phyloP scores from a whole-genome alignment of 2,888 invertebrate genomes.

The Willowsia nigromaculata region DNA sequence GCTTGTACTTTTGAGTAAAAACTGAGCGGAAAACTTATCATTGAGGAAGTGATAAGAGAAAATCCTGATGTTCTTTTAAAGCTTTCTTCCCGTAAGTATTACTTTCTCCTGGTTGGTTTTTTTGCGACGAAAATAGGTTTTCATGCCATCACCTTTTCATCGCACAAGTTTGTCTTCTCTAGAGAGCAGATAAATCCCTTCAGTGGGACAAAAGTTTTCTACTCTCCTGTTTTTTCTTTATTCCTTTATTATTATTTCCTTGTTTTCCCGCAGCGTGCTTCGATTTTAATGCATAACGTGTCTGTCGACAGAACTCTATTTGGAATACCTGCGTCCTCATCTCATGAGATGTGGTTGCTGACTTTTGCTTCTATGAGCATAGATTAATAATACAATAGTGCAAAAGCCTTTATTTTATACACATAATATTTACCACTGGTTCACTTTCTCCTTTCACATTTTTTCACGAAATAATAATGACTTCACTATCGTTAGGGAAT shows the following conservation, averaged over 20 bases:
- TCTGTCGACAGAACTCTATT: not conserved
- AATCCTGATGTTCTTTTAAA: not conserved
- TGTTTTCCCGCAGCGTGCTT: not conserved
- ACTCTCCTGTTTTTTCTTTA: not conserved
- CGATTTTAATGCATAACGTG: not conserved
- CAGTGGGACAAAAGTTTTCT: not conserved
- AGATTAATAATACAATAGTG: too few species aligned
- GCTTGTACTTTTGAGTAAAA: not conserved
- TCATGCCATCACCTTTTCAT: not conserved
- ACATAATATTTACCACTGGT: too few species aligned
- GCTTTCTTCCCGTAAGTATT: not conserved
- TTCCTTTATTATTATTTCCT: not conserved
- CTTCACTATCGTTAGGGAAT: not conserved
- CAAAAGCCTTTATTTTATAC: too few species aligned
- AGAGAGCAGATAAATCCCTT: not conserved
- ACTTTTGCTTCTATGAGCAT: too few species aligned
- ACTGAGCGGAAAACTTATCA: slow-evolving; percentile 5
- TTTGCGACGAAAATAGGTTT: not conserved
- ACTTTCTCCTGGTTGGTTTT: not conserved
- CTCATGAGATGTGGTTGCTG: too few species aligned
- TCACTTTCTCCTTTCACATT: too few species aligned
- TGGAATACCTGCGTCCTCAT: not conserved
- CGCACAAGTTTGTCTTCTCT: not conserved
- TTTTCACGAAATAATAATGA: too few species aligned
- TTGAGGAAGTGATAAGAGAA: slow-evolving; percentile 18